Evolutionary conservation across 2,113 vertebrate species (phyloP), one percentile per base, ranked within the genome.

Genomic region (Pteronura brasiliensis): DNA sequence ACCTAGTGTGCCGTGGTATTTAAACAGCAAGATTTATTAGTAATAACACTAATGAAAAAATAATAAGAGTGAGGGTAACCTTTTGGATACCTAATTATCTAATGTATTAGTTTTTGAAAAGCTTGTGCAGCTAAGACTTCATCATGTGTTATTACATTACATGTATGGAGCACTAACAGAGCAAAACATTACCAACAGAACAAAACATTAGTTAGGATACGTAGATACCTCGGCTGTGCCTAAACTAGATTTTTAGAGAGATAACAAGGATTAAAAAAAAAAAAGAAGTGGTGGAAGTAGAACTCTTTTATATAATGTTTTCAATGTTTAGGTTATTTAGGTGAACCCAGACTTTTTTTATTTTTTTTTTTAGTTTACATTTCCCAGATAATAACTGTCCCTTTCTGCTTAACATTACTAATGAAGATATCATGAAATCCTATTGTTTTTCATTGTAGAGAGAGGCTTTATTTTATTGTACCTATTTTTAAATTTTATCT

Each of bases 51-150:
- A 55, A 44, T 57, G 31, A 52, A 6, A 85, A 23, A 86, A 86
- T 12, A 81, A 77, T 67, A 65, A 76, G 31, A 63, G 29, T 63
- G 14, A 52, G 87, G 20, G 42, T 23, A 76, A 81, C 39, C 20
- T 4, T 77, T 79, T 69, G 27, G 39, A 92, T 76, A 71, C 59
- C 11, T 65, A 87, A 84, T 76, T 88, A 91, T 42, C 82, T 65
- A 34, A 86, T 59, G 2, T 77, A 52, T 80, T 85, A 95, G 71
- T 96, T 98, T 88, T 67, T 13, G 65, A 97, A 98, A 57, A 36
- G 63, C 31, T 82, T 52, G 25, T 59, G 49, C 1, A 88, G 29
- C 27, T 44, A 72, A 47, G 39, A 63, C 49, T 96, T 97, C 55
- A 20, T 65, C 91, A 39, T 34, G 12, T 47, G 9, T 71, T 71